Conservation (phyloP, 1,140 invertebrate genomes). For the Calephelis nemesis region DNA sequence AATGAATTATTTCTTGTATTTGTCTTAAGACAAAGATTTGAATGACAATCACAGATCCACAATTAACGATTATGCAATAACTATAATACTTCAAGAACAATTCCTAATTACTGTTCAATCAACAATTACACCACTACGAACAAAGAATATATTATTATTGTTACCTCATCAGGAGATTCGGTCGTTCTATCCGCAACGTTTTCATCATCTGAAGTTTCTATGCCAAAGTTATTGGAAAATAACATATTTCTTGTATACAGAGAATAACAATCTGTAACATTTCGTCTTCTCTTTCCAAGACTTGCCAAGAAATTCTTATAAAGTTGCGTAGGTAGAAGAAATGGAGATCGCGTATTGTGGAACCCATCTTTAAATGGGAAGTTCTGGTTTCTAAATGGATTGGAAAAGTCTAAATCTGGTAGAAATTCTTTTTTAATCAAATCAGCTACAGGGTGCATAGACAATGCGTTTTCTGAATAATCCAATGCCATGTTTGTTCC, state of each 20-base stretch:
- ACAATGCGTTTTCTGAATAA: slow-evolving; percentile 62
- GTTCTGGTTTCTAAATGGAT: slow-evolving; percentile 67
- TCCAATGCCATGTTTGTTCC: slow-evolving; percentile 52
- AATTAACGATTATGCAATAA: not conserved
- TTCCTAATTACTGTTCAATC: slow-evolving; percentile 1
- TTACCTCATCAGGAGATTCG: slow-evolving; percentile 76
- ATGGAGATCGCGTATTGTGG: slow-evolving; percentile 69
- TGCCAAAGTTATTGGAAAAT: slow-evolving; percentile 65
- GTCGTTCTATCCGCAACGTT: slow-evolving; percentile 62
- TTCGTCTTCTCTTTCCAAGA: slow-evolving; percentile 71
- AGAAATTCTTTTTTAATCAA: slow-evolving; percentile 78
- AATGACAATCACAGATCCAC: too few relatives aligned
- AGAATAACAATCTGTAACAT: slow-evolving; percentile 72
- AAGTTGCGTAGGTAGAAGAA: slow-evolving; percentile 86
- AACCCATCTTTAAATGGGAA: slow-evolving; percentile 66
- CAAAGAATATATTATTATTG: slow-evolving; percentile 21
- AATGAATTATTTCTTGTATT: too few relatives aligned
- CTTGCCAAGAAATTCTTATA: slow-evolving; percentile 88
- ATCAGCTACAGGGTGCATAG: slow-evolving; percentile 68
- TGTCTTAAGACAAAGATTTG: too few relatives aligned
- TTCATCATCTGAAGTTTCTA: slow-evolving; percentile 73
- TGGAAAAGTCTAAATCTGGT: slow-evolving; percentile 71
- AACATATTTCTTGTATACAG: slow-evolving; percentile 77
- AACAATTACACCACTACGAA: slow-evolving; percentile 1
- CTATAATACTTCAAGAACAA: slow-evolving; percentile 1